phyloP scores from a whole-genome alignment of 2,888 invertebrate genomes.

The Euplexia lucipara region DNA sequence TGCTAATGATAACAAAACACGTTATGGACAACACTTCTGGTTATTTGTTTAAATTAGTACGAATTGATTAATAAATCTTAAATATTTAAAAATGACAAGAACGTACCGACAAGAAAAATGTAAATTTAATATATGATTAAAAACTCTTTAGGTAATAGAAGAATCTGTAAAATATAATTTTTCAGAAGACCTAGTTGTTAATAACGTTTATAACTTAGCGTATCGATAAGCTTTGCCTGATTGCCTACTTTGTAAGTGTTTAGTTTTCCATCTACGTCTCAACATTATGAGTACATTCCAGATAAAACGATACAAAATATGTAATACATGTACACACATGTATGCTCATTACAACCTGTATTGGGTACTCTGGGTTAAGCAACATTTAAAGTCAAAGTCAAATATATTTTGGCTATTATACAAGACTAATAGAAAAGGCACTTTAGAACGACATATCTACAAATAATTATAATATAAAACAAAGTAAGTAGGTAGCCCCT shows the following conservation, averaged over 20 bases:
- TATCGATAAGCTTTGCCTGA: conserved; percentile 54
- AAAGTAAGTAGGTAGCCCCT: no score
- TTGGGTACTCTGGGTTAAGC: no score
- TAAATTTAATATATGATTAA: not conserved
- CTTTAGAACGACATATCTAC: no score
- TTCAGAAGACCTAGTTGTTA: conserved; percentile 18
- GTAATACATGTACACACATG: not conserved
- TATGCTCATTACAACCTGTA: not conserved
- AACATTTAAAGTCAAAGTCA: no score
- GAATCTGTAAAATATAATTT: not conserved
- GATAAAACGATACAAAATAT: not conserved
- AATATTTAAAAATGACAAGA: not conserved
- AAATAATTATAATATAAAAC: no score
- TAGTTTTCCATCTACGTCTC: conserved; percentile 32
- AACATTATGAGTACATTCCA: conserved; percentile 10
- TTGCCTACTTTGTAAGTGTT: conserved; percentile 50
- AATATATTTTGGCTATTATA: no score
- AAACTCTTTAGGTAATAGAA: not conserved
- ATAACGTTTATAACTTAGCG: conserved; percentile 17
- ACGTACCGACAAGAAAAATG: not conserved
- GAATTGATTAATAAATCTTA: not conserved
- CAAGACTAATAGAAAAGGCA: no score
- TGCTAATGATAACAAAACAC: conserved; percentile 33
- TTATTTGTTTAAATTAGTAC: conserved; percentile 23
- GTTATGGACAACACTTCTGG: conserved; percentile 14